Percentiles rank a stretch among this genome's conserved stretches.
phyloP scores from a whole-genome alignment of 1,140 invertebrate species.

The Geopemphigus sp. region DNA sequence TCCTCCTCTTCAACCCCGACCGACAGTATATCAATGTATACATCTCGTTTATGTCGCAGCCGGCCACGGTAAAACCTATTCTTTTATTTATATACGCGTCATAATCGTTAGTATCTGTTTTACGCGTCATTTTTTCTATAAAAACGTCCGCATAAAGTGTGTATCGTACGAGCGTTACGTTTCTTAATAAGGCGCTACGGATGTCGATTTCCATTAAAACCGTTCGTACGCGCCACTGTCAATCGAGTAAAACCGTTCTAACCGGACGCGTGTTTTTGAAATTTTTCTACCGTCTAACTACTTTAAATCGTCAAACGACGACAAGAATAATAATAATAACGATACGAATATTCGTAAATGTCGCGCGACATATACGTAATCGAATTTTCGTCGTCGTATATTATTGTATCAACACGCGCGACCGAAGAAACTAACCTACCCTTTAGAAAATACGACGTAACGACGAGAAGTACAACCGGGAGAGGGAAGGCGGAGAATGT shows the following conservation, averaged over 20 bases:
- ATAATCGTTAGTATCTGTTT: neutral
- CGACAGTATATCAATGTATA: neutral
- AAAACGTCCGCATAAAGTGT: too few species aligned
- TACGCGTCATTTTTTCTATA: neutral
- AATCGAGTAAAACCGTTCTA: too few species aligned
- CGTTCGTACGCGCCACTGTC: too few species aligned
- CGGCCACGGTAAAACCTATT: conserved; percentile 1
- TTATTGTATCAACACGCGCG: too few species aligned
- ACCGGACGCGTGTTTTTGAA: too few species aligned
- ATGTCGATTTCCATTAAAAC: neutral
- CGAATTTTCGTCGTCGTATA: too few species aligned
- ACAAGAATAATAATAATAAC: too few species aligned
- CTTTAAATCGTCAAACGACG: too few species aligned
- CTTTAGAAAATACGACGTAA: conserved; percentile 30
- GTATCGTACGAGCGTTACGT: too few species aligned
- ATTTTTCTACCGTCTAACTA: too few species aligned
- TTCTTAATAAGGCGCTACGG: too few species aligned
- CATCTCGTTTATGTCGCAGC: conserved; percentile 24
- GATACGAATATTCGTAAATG: neutral
- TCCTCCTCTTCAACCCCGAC: neutral
- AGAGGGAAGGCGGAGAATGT: neutral
- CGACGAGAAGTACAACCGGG: neutral
- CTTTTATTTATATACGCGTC: neutral
- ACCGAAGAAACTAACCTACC: conserved; percentile 16
- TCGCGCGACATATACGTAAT: too few species aligned